Conservation (phyloP, 2,888 invertebrate species). For the Xestia xanthographa region DNA sequence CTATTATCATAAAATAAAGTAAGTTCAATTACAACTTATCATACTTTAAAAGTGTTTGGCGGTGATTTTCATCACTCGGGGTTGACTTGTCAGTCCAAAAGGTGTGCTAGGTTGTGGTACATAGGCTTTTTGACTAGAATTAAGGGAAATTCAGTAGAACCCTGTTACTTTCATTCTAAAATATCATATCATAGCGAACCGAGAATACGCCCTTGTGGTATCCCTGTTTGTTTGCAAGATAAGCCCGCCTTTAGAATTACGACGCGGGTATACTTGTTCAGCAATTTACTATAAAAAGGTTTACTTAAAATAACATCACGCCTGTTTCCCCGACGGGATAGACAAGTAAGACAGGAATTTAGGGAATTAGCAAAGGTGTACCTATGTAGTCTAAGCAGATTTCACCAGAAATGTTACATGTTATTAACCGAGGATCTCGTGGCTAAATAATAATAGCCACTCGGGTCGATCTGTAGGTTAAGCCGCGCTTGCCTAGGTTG, state of each 20-base stretch:
- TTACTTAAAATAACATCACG: not conserved
- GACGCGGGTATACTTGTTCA: not conserved
- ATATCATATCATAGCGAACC: not conserved
- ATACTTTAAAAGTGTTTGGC: no score
- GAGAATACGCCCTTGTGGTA: slow-evolving; percentile 1
- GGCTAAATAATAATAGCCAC: not conserved
- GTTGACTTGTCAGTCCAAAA: no score
- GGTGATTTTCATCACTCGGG: no score
- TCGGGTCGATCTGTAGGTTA: not conserved
- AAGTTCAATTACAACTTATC: no score
- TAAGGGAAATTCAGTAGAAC: not conserved
- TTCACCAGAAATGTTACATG: not conserved
- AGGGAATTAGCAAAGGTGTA: not conserved
- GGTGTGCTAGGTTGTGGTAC: no score
- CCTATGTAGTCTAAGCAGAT: not conserved
- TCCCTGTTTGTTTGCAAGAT: not conserved
- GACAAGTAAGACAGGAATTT: not conserved
- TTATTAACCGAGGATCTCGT: not conserved
- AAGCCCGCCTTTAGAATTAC: not conserved
- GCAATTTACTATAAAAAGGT: not conserved
- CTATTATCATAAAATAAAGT: no score
- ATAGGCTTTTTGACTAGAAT: no score
- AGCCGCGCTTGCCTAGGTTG: not conserved
- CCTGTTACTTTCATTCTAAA: not conserved
- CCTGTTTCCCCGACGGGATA: not conserved